These are phyloP conservation scores for Macroramphosus scolopax DNA, from an alignment of 2,797 vertebrate species.

Conservation along the genomic window DNA sequence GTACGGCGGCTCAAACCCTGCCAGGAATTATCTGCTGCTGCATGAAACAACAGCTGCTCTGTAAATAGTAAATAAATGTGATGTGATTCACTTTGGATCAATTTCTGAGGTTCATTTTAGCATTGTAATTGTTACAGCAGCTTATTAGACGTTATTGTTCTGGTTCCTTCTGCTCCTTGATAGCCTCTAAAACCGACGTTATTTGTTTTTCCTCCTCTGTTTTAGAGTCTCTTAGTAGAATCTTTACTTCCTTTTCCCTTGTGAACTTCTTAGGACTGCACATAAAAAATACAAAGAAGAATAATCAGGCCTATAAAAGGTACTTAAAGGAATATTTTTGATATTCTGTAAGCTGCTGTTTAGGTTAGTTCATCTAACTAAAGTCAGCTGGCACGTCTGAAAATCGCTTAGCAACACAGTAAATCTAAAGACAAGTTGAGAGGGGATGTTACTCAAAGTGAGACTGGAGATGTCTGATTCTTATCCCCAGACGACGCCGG, in stretches of 20 bases:
- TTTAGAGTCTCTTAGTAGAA: conserved; percentile 3
- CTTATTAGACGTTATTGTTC: conserved; percentile 10
- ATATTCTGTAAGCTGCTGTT: too few species aligned
- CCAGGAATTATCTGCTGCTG: conserved; percentile 32
- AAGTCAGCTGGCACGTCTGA: too few species aligned
- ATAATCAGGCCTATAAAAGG: too few species aligned
- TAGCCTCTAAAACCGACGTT: conserved; percentile 10
- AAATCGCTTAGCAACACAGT: too few species aligned
- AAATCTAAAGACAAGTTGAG: too few species aligned
- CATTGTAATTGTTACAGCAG: conserved; percentile 16
- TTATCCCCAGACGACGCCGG: too few species aligned
- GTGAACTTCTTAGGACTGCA: conserved; percentile 23
- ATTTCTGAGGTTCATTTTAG: conserved; percentile 26
- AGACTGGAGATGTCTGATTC: too few species aligned
- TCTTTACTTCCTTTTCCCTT: conserved; percentile 7
- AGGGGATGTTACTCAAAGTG: too few species aligned
- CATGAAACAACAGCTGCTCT: conserved; percentile 26
- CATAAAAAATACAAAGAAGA: too few species aligned
- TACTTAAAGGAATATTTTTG: too few species aligned
- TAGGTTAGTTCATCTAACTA: too few species aligned
- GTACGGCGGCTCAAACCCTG: conserved; percentile 23
- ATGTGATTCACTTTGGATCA: conserved; percentile 27
- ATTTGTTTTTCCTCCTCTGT: conserved; percentile 22
- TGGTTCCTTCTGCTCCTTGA: conserved; percentile 4
- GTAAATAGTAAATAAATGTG: conserved; percentile 52